Evolutionary conservation across 2,797 vertebrate species (phyloP).

Genomic region (Furcifer pardalis): DNA sequence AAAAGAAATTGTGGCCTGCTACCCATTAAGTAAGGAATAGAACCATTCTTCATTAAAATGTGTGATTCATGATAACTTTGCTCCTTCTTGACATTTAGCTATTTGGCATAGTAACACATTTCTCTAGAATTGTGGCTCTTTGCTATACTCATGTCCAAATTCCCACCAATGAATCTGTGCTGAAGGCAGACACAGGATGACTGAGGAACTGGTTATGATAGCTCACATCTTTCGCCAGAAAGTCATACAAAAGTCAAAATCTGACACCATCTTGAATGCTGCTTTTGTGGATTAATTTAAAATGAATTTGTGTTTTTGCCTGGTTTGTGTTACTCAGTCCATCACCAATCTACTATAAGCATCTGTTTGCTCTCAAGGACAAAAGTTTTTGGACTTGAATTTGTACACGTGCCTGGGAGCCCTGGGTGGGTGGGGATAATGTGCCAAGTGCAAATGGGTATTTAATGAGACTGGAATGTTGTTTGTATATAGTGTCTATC

Average conservation of each 20-base stretch:
- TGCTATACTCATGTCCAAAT: slow-evolving; percentile 67
- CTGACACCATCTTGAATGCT: slow-evolving; percentile 34
- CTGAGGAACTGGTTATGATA: slow-evolving; percentile 65
- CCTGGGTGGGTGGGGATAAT: background rate
- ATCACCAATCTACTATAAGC: background rate
- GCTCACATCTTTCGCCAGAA: slow-evolving; percentile 62
- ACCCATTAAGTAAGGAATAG: background rate
- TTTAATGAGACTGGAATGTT: background rate
- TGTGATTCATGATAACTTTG: background rate
- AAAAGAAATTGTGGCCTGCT: background rate
- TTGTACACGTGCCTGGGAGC: background rate
- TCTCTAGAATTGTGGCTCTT: slow-evolving; percentile 58
- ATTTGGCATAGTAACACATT: slow-evolving; percentile 57
- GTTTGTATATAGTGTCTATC: background rate
- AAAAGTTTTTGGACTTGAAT: background rate
- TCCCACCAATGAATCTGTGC: slow-evolving; percentile 38
- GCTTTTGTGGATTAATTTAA: background rate
- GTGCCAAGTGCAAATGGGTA: background rate
- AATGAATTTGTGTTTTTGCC: slow-evolving; percentile 18
- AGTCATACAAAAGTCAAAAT: slow-evolving; percentile 65
- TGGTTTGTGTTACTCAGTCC: background rate
- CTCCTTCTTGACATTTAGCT: slow-evolving; percentile 47
- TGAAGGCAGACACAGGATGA: slow-evolving; percentile 61
- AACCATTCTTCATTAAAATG: slow-evolving; percentile 56
- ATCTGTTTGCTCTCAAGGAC: background rate